Percentiles rank a stretch among this genome's conserved stretches.
These are phyloP conservation scores for Euglossa dilemma DNA, from an alignment of 1,140 invertebrate genomes.

Conservation along the genomic window DNA sequence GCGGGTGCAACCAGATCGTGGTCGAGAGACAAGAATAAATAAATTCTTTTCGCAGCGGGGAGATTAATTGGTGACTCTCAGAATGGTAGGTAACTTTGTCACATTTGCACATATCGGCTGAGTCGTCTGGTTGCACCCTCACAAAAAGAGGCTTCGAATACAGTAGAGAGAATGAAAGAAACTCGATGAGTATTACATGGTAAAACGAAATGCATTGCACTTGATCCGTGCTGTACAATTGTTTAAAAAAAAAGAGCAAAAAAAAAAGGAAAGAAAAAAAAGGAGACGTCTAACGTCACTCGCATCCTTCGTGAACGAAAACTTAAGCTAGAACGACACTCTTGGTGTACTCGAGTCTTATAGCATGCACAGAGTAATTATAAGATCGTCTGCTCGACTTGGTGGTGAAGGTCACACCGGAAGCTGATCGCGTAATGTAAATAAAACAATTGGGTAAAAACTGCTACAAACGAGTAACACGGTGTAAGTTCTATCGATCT, in stretches of 20 bases:
- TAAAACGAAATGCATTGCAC: slow-evolving; percentile 59
- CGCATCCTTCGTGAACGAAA: background rate
- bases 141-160: slow-evolving; percentile 21
- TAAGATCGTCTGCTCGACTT: background rate
- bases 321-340: slow-evolving; percentile 17
- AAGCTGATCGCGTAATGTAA: background rate
- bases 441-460: background rate
- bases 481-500: background rate
- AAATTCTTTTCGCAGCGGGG: background rate
- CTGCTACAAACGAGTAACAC: background rate
- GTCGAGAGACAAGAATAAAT: background rate
- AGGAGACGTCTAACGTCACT: background rate
- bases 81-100: slow-evolving; percentile 2
- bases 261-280: background rate
- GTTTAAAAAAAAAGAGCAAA: slow-evolving; percentile 12
- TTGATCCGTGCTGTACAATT: slow-evolving; percentile 46
- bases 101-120: background rate
- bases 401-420: too few relatives aligned
- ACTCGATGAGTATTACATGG: slow-evolving; percentile 60
- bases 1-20: slow-evolving; percentile 6
- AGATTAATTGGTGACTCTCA: background rate
- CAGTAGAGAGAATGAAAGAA: slow-evolving; percentile 40
- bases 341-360: background rate
- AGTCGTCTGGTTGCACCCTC: slow-evolving; percentile 21
- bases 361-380: slow-evolving; percentile 9